phyloP scores from a whole-genome alignment of 2,888 invertebrate genomes.

The Imbricaverruca yamaguchii region DNA sequence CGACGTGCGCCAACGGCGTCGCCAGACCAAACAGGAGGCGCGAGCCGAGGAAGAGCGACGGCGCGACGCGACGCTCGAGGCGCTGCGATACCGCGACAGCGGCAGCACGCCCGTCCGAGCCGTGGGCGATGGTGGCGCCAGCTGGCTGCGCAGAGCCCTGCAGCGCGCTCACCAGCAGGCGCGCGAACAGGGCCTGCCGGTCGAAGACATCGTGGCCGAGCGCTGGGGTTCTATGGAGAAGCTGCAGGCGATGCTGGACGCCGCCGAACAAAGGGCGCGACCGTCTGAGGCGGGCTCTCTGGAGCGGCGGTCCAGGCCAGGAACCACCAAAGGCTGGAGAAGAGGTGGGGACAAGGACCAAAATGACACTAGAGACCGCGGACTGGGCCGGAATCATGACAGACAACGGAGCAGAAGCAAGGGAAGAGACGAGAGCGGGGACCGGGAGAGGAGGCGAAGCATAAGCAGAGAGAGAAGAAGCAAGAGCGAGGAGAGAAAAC shows the following conservation, averaged over 20 bases:
- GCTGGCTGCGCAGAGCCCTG: constrained; percentile 50
- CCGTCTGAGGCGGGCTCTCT: not conserved
- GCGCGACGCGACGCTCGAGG: not conserved
- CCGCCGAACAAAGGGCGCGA: constrained; percentile 43
- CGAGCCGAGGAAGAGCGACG: not conserved
- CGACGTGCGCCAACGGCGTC: not conserved
- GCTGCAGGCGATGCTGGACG: constrained; percentile 45
- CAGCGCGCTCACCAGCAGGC: constrained; percentile 51
- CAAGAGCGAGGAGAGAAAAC: not conserved
- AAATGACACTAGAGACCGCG: too few species aligned
- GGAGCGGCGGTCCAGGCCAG: too few species aligned
- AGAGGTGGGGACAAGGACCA: not conserved
- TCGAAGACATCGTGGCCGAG: constrained; percentile 52
- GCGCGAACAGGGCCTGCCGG: constrained; percentile 44
- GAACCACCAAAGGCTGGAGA: not conserved
- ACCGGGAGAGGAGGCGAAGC: not conserved
- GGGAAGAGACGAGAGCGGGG: too few species aligned
- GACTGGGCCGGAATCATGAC: too few species aligned
- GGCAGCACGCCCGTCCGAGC: constrained; percentile 34
- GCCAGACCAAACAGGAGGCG: not conserved
- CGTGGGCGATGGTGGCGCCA: constrained; percentile 48
- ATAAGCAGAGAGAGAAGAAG: not conserved
- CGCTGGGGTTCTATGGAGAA: constrained; percentile 52
- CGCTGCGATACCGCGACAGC: not conserved
- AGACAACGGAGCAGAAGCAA: too few species aligned